Base-by-base conservation (phyloP, 2,797 vertebrate species). In the Microhierax caerulescens region DNA sequence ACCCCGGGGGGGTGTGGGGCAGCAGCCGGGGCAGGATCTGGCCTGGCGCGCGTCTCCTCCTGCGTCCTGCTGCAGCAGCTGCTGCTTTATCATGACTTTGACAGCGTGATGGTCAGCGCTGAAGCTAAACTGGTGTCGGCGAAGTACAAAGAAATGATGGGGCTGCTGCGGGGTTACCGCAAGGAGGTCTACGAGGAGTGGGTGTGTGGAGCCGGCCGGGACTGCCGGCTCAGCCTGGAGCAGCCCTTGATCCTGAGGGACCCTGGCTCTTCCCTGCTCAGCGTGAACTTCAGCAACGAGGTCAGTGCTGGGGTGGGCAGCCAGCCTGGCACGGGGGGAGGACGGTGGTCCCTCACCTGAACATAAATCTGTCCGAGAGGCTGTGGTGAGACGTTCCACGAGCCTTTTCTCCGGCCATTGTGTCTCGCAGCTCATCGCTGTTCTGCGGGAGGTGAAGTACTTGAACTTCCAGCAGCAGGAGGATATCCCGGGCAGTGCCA, bases 361-460 rank as follows among this genome's bases (percentile, higher is more conserved):
- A 1, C 1, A 5, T 9, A 5, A 11, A 9, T 2, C 24, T 17
- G 6, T 2, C 41, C 4, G 5, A 4, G 24, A n/a, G 56, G n/a
- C 57, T 69, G 34, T 10, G 30, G 15, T 11, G 17, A 32, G 43
- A 15, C 2, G 0, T 51, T 10, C 13, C 0, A 5, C 1, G 0
- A 51, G 7, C 25, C 11, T 45, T 10, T 2, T 57, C 67, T 60
- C 36, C 0, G 3, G 9, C 37, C 8, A 0, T 21, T 1, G 11
- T 59, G 28, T 56, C 48, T 3, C 27, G 1, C 73, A 99, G 98
- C 36, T 99, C 50, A 30, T 97, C 10, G 95, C 97, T 0, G 96
- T 98, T n/a, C 97, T 99, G 59, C 93, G 98, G 37, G 98, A 98
- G 70, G 98, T 99, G 89, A 98, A 98, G 91, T 98, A 98, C 73